phyloP scores from a whole-genome alignment of 1,140 invertebrate species.

The Thrips palmi region DNA sequence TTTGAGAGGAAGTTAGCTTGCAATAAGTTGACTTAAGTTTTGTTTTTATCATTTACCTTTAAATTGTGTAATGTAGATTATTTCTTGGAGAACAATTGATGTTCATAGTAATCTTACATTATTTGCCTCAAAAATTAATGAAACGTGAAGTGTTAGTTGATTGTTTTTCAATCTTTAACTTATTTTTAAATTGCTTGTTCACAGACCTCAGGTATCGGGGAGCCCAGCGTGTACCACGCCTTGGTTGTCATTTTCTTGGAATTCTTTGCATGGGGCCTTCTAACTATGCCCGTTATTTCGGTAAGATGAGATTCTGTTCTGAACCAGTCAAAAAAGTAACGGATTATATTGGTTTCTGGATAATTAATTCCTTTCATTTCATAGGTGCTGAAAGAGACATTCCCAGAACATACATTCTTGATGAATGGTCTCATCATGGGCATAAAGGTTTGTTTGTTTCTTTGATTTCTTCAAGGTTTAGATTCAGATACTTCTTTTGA shows the following conservation, averaged over 20 bases:
- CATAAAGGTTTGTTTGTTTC: slow-evolving; percentile 44
- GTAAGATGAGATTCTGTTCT: slow-evolving; percentile 32
- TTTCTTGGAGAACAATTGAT: slow-evolving; percentile 2
- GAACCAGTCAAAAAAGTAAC: slow-evolving; percentile 5
- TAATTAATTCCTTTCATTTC: slow-evolving; percentile 18
- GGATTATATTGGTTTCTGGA: slow-evolving; percentile 6
- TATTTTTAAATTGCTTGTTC: slow-evolving; percentile 22
- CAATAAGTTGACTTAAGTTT: background rate
- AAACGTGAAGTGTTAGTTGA: background rate
- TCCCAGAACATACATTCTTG: slow-evolving; percentile 96
- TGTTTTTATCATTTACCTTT: slow-evolving; percentile 1
- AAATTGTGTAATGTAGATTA: background rate
- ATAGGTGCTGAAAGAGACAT: slow-evolving; percentile 90
- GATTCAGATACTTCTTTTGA: slow-evolving; percentile 4
- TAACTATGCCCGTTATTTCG: slow-evolving; percentile 95
- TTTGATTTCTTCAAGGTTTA: slow-evolving; percentile 6
- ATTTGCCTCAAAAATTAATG: slow-evolving; percentile 9
- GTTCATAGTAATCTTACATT: slow-evolving; percentile 4
- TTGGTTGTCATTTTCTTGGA: slow-evolving; percentile 98
- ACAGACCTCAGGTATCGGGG: slow-evolving; percentile 69
- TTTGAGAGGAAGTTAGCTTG: too few species aligned
- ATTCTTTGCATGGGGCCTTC: slow-evolving; percentile 97
- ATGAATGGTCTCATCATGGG: slow-evolving; percentile 99
- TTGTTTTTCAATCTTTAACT: slow-evolving; percentile 10
- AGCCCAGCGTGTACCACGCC: slow-evolving; percentile 93